A percentile compares a stretch with the other conserved stretches of the same genome.
These are phyloP conservation scores for Caenorhabditis latens DNA, from an alignment of 1,140 invertebrate species.

Conservation along the genomic window DNA sequence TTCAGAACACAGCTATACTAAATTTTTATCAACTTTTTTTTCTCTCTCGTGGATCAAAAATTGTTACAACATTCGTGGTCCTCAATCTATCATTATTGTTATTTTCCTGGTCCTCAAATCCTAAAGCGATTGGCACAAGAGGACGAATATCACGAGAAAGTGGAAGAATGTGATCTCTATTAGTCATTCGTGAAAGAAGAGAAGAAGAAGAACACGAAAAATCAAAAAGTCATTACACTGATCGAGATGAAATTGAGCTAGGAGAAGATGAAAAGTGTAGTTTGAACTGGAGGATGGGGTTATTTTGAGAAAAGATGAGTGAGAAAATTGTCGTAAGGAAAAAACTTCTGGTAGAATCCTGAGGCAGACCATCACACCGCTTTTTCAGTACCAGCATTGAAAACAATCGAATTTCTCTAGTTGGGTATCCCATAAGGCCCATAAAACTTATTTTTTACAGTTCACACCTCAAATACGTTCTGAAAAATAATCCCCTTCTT, in stretches of 20 bases:
- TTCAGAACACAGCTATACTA: conserved; percentile 36
- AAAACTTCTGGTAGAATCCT: neutral
- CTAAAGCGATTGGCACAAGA: neutral
- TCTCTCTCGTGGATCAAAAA: neutral
- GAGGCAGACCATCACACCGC: too few species aligned
- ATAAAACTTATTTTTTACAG: too few species aligned
- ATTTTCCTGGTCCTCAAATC: neutral
- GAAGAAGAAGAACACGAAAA: neutral
- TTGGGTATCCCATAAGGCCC: too few species aligned
- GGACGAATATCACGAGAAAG: neutral
- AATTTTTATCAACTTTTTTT: neutral
- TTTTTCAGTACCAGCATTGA: too few species aligned
- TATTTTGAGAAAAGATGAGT: neutral
- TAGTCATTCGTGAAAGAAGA: neutral
- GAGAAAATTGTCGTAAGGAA: neutral
- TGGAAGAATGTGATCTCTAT: neutral
- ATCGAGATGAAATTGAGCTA: neutral
- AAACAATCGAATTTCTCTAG: too few species aligned
- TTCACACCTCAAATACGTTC: too few species aligned
- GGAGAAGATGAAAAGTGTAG: neutral
- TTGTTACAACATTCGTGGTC: neutral
- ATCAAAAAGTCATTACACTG: conserved; percentile 13
- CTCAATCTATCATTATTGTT: neutral
- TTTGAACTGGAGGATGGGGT: neutral
- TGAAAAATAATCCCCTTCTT: too few species aligned